phyloP scores from a whole-genome alignment of 2,888 invertebrate species.

The Dinocampus coccinellae region DNA sequence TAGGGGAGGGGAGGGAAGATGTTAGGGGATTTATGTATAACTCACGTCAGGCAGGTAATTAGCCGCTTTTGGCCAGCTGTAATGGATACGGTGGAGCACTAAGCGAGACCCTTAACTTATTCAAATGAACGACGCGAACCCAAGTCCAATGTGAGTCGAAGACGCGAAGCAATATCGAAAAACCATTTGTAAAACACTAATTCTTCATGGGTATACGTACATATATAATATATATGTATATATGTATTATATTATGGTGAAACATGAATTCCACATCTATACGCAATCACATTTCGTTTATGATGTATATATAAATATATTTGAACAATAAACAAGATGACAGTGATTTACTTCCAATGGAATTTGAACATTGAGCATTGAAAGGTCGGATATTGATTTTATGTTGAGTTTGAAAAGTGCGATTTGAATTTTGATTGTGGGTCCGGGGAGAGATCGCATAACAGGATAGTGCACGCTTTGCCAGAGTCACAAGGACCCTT shows the following conservation, averaged over 20 bases:
- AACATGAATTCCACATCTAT: not conserved
- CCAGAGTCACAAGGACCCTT: conserved; percentile 66
- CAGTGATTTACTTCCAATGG: conserved; percentile 53
- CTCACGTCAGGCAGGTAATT: conserved; percentile 70
- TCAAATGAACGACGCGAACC: conserved; percentile 69
- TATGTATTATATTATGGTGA: not conserved
- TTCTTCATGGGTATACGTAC: not conserved
- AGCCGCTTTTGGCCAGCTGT: conserved; percentile 69
- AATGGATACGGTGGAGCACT: conserved; percentile 67
- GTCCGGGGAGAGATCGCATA: conserved; percentile 66
- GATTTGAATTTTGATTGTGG: conserved; percentile 70
- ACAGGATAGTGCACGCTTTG: conserved; percentile 70
- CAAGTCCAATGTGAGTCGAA: conserved; percentile 64
- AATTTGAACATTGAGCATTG: conserved; percentile 50
- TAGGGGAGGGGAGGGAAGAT: too few species aligned
- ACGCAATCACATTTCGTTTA: conserved; percentile 50
- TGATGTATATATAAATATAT: not conserved
- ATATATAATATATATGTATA: not conserved
- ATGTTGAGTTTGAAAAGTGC: conserved; percentile 67
- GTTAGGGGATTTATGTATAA: conserved; percentile 65
- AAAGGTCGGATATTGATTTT: conserved; percentile 68
- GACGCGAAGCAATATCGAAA: conserved; percentile 68
- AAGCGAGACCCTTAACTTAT: conserved; percentile 68
- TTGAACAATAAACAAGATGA: not conserved
- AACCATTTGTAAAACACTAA: conserved; percentile 65